Percentiles rank a stretch among this genome's conserved stretches.
Evolutionary conservation across 2,113 vertebrate species (phyloP).

Genomic region (Phoxinus phoxinus): DNA sequence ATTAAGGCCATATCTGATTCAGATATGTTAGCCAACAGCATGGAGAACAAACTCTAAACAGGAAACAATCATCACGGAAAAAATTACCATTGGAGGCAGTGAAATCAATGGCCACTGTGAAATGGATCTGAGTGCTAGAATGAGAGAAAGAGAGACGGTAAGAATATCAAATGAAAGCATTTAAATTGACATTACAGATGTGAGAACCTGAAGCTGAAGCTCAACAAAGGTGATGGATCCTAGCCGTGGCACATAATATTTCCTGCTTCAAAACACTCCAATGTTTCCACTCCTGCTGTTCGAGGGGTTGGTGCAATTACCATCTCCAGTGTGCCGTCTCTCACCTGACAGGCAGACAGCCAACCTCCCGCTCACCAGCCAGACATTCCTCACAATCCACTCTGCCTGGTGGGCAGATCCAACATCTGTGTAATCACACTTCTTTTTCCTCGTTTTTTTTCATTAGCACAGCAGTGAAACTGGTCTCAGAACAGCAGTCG

Average conservation of each 20-base stretch:
- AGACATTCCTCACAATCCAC: slow-evolving; percentile 20
- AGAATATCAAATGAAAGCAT: slow-evolving; percentile 18
- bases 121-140: slow-evolving; percentile 92
- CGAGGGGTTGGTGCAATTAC: slow-evolving; percentile 48
- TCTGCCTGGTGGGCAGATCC: slow-evolving; percentile 11
- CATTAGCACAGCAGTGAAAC: background rate
- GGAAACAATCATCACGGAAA: slow-evolving; percentile 23
- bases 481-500: background rate
- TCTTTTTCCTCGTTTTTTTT: background rate
- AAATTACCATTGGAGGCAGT: slow-evolving; percentile 92
- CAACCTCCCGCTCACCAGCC: slow-evolving; percentile 25
- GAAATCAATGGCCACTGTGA: slow-evolving; percentile 97
- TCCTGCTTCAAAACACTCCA: slow-evolving; percentile 39
- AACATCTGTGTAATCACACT: slow-evolving; percentile 24
- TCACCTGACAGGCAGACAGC: slow-evolving; percentile 23
- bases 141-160: slow-evolving; percentile 37
- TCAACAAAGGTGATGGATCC: slow-evolving; percentile 6
- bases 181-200: slow-evolving; percentile 14
- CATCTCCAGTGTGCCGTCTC: slow-evolving; percentile 41
- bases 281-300: slow-evolving; percentile 46
- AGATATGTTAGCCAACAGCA: background rate
- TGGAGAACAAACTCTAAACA: background rate
- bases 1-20: background rate
- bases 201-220: background rate
- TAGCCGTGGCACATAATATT: background rate